Evolutionary conservation across 2,797 vertebrate species (phyloP).

Genomic region (Rhynchonycteris naso): DNA sequence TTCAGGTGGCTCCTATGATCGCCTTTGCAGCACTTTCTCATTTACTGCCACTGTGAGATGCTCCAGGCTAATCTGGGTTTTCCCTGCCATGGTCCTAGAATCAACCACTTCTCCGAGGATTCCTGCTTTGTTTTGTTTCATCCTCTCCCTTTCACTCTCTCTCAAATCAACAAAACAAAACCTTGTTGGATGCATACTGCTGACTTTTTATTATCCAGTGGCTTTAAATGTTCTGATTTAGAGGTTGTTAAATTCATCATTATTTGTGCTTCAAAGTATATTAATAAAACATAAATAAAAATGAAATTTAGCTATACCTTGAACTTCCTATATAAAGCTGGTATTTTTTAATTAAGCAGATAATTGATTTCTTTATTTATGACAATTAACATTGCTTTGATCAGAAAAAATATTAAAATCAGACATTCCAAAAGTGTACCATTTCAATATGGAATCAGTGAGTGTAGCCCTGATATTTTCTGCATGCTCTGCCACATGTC

Average conservation of each 20-base stretch:
- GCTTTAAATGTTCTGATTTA: not conserved
- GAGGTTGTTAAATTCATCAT: not conserved
- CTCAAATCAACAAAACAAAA: not conserved
- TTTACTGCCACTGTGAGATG: not conserved
- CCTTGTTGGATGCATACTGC: not conserved
- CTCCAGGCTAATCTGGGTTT: not conserved
- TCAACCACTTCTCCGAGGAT: not conserved
- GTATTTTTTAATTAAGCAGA: not conserved
- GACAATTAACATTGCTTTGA: slow-evolving; percentile 26
- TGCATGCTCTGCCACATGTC: not conserved
- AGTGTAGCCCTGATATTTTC: not conserved
- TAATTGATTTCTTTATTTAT: not conserved
- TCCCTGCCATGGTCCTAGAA: not conserved
- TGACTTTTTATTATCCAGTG: not conserved
- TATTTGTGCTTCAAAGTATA: not conserved
- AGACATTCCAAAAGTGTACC: not conserved
- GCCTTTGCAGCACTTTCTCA: not conserved
- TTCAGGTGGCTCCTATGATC: not conserved
- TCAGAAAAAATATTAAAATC: slow-evolving; percentile 1
- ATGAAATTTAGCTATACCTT: not conserved
- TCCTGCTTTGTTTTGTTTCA: not conserved
- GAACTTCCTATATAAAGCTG: not conserved
- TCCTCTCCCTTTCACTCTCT: no score
- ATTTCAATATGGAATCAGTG: not conserved
- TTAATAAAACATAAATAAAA: not conserved